Base-by-base conservation (phyloP, 2,113 vertebrate species). In the Hippocampus guttulatus region DNA sequence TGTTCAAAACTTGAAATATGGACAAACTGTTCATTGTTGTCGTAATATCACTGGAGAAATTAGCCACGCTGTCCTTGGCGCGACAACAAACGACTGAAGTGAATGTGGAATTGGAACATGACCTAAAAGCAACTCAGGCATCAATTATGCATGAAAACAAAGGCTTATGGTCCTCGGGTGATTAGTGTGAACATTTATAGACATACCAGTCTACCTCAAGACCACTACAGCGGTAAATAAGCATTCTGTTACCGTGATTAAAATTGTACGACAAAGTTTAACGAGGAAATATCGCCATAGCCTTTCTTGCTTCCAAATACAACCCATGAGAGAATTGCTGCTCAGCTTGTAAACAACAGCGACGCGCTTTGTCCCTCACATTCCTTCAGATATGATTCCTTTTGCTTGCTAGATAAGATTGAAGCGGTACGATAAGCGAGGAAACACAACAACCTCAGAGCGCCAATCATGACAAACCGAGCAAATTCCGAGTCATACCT, bases 401-500 rank as follows among this genome's bases (percentile, higher is more conserved):
- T 45, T 55, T 15, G 33, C 16, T 63, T 40, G 12, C 40, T 7
- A 12, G 14, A 20, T 5, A 64, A 33, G n/a, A n/a, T 41, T 62
- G 18, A 33, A 38, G 1, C 30, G 5, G 9, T 61, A 27, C 1
- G 33, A 38, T 20, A 21, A 63, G 27, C 33, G 20, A 63, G 38
- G 2, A 25, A 40, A 21, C 20, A 63, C 21, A 40, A 63, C 21
- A 40, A 64, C 38, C n/a, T 12, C 38, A 38, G 25, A 38, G 2
- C 15, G 27, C 54, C 9, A 8, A 64, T 15, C 11, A 23, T 6
- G 2, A 51, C 20, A 51, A 30, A 51, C 1, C 23, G 51, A 20
- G n/a, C 23, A 67, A 67, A 51, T 38, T 9, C 18, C 33, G 30
- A 68, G 14, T 30, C 86, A n/a, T 86, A 91, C 90, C 88, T 91